Conservation (phyloP, 2,797 vertebrate species). For the Echeneis naucrates region DNA sequence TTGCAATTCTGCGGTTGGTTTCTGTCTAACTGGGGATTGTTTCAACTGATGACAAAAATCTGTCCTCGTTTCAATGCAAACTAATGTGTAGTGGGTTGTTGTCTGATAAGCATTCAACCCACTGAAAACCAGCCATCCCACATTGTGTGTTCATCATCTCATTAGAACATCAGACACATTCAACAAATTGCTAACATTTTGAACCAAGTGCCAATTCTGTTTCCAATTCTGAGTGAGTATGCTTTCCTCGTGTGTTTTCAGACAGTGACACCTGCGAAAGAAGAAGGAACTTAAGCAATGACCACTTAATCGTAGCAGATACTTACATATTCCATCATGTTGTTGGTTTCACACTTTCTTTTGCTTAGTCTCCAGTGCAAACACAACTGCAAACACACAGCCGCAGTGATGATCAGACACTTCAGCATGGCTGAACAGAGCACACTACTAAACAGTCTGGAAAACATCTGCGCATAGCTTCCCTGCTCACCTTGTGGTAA, state of each 20-base stretch:
- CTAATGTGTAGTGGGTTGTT: not conserved
- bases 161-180: not conserved
- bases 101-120: not conserved
- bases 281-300: constrained; percentile 73
- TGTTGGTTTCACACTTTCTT: constrained; percentile 99
- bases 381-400: constrained; percentile 91
- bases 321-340: constrained; percentile 99
- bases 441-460: not conserved
- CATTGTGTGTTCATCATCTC: not conserved
- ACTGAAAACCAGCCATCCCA: not conserved
- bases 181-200: not conserved
- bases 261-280: not conserved
- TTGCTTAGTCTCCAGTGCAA: constrained; percentile 99
- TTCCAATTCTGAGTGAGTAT: not conserved
- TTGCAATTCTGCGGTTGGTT: not conserved
- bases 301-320: constrained; percentile 57
- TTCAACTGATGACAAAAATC: not conserved
- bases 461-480: constrained; percentile 26
- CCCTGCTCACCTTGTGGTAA: constrained; percentile 92
- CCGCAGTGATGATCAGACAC: constrained; percentile 22
- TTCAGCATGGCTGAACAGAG: not conserved
- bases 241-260: not conserved
- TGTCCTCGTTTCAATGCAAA: not conserved
- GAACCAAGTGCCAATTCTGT: not conserved
- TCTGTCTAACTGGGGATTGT: not conserved